These are phyloP conservation scores for Uromys caudimaculatus DNA, from an alignment of 2,797 vertebrate genomes.

Conservation along the genomic window DNA sequence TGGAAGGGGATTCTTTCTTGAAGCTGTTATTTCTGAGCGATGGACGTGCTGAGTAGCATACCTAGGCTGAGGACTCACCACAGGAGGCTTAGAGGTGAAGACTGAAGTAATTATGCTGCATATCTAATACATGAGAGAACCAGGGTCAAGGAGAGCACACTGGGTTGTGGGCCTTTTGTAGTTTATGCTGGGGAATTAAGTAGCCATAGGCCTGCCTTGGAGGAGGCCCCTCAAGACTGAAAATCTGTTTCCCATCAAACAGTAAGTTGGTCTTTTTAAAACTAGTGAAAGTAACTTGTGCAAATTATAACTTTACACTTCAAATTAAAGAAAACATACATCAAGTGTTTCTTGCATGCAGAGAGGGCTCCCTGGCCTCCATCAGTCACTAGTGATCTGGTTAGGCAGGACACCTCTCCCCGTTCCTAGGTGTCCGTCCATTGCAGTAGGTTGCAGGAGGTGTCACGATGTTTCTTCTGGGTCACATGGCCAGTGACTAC, in stretches of 20 bases:
- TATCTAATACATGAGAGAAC: not conserved
- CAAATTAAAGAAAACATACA: not conserved
- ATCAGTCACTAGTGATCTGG: not conserved
- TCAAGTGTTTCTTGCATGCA: not conserved
- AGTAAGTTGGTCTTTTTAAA: not conserved
- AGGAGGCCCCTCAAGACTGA: not conserved
- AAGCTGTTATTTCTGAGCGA: not conserved
- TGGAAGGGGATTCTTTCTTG: not conserved
- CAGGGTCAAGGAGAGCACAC: not conserved
- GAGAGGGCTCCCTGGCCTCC: not conserved
- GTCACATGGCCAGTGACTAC: accelerated
- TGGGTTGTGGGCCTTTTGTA: not conserved
- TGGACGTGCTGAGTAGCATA: not conserved
- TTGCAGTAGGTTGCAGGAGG: not conserved
- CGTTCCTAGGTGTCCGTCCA: not conserved
- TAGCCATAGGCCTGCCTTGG: not conserved
- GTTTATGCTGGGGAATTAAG: not conserved
- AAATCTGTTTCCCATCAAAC: slow-evolving; percentile 10
- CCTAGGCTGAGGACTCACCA: not conserved
- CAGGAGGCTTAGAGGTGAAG: not conserved
- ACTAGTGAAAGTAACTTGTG: not conserved
- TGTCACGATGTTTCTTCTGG: not conserved
- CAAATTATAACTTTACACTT: not conserved
- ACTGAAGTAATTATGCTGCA: not conserved
- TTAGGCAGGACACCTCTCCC: not conserved